phyloP scores from a whole-genome alignment of 2,113 vertebrate genomes.

The Ahaetulla prasina region DNA sequence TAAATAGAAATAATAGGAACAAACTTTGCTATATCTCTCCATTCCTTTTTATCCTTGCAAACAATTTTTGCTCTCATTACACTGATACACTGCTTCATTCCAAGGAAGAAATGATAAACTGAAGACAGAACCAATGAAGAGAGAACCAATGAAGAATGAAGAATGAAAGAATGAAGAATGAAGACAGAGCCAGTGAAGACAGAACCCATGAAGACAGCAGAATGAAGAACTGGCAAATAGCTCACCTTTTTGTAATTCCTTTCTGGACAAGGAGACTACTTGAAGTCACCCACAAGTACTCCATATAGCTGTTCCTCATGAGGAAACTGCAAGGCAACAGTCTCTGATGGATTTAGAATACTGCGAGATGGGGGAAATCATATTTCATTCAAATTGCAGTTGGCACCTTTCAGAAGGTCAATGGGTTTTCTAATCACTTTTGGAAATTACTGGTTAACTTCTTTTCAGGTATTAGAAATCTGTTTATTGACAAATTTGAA shows the following conservation, averaged over 20 bases:
- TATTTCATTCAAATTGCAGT: background rate
- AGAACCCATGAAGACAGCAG: no score
- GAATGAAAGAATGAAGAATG: no score
- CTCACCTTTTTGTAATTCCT: background rate
- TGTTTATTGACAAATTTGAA: background rate
- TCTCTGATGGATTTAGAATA: background rate
- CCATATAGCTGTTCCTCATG: background rate
- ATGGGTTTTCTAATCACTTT: background rate
- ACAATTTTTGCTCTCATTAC: background rate
- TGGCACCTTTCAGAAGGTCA: background rate
- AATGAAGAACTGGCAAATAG: background rate
- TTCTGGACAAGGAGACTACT: background rate
- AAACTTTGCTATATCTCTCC: background rate
- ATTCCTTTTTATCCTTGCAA: background rate
- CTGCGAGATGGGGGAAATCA: background rate
- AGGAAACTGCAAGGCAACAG: background rate
- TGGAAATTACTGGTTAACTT: background rate
- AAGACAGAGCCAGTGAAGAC: background rate
- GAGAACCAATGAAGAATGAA: no score
- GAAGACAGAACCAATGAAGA: background rate
- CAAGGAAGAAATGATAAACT: background rate
- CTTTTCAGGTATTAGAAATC: background rate
- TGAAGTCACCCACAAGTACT: background rate
- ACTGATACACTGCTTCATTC: background rate
- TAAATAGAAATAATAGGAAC: background rate